Evolutionary conservation across 2,113 vertebrate species (phyloP), one percentile per base, ranked within the genome.

Genomic region (Eulemur macaco): DNA sequence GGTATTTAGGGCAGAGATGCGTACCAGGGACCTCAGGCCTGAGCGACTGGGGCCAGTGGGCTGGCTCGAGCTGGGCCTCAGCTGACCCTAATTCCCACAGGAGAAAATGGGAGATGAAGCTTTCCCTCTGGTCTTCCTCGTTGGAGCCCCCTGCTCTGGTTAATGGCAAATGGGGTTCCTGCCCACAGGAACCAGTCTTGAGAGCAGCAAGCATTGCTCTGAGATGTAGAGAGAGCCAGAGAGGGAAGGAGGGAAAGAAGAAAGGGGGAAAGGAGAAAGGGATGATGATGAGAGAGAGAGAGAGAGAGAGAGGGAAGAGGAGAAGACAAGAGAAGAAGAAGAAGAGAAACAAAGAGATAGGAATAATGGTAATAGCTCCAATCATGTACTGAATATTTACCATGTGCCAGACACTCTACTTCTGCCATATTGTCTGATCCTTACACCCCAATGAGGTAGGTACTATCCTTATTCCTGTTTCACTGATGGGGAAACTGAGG

Each of bases 31-130:
- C 81, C 71, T 66, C 37, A 88, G 87, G 85, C 91, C 81, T 96
- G 89, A 96, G 82, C 77, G 93, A 56, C 93, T 14, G 5, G 15
- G 66, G 82, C 66, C 82, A 86, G 91, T 69, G 54, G 78, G 66
- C 56, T 95, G 89, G 45, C 78, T 94, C 25, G 15, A 96, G 71
- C 88, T 92, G 85, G 93, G 95, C 95, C 92, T 98, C 96, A 96
- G 96, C 94, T 97, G 96, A 97, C 95, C 91, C 96, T 95, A 86
- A 96, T 97, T 97, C 95, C 96, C 95, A 73, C 77, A 96, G 95
- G 81, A 95, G 88, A 84, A 97, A 88, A 96, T 94, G 87, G 87
- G 66, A 97, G 84, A 95, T 93, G 87, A 93, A 95, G 69, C 31
- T 92, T 95, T 92, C 86, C 88, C 77, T 95, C 89, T 74, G 87